Evolutionary conservation across 2,888 invertebrate species (phyloP).

Genomic region (Digitonthophagus gazella): DNA sequence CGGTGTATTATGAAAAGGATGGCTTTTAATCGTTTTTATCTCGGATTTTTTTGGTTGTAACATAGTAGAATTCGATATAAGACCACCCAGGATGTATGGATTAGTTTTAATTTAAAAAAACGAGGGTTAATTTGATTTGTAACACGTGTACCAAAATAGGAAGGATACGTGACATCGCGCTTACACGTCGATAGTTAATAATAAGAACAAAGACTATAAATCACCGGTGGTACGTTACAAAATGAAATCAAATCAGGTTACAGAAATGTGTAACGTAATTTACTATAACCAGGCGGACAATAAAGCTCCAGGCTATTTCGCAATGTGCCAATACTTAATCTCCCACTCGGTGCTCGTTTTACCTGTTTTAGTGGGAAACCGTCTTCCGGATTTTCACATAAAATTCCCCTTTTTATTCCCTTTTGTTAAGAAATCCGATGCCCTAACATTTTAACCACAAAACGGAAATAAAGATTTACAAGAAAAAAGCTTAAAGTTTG

Average conservation of each 20-base stretch:
- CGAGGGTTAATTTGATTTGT: background rate
- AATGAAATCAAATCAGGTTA: slow-evolving; percentile 15
- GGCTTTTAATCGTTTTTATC: background rate
- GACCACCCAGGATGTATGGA: background rate
- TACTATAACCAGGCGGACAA: slow-evolving; percentile 10
- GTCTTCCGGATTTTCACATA: background rate
- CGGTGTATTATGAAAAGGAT: background rate
- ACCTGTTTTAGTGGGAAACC: background rate
- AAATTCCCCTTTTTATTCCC: background rate
- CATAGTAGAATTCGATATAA: background rate
- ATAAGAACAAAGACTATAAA: slow-evolving; percentile 7
- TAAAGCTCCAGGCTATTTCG: slow-evolving; percentile 8
- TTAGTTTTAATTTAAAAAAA: background rate
- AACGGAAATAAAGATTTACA: background rate
- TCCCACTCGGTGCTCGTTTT: background rate
- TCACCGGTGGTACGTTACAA: slow-evolving; percentile 7
- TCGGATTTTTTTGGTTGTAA: too few species aligned
- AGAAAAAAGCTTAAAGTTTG: background rate
- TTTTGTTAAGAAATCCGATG: background rate
- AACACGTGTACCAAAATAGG: background rate
- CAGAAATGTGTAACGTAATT: slow-evolving; percentile 16
- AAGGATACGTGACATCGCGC: background rate
- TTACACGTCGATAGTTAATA: background rate
- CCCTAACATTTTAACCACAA: background rate
- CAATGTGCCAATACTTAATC: background rate